phyloP scores from a whole-genome alignment of 2,888 invertebrate genomes.

The Orthosia gracilis region DNA sequence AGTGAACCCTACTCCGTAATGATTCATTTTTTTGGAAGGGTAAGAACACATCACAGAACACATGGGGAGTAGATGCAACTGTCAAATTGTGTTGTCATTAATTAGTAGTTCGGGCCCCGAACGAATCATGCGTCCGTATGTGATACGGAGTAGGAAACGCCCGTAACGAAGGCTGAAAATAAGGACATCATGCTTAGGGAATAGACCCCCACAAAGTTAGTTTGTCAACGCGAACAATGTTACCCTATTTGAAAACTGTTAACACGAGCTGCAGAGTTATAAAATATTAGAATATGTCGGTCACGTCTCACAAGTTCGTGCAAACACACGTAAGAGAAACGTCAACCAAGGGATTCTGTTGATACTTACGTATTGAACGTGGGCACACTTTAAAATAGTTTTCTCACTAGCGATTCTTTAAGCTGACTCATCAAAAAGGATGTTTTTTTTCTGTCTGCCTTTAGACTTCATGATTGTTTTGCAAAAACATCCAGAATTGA shows the following conservation, averaged over 20 bases:
- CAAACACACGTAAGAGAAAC: conserved; percentile 25
- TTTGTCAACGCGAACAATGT: conserved; percentile 4
- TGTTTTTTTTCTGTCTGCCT: background rate
- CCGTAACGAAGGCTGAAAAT: too few relatives aligned
- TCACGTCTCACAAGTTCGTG: conserved; percentile 37
- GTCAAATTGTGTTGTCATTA: too few relatives aligned
- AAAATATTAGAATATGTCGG: conserved; percentile 18
- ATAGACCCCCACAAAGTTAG: too few relatives aligned
- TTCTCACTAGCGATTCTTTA: background rate
- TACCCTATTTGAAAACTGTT: conserved; percentile 3
- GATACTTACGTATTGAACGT: conserved; percentile 21
- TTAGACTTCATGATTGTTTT: background rate
- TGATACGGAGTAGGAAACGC: too few relatives aligned
- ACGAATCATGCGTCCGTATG: too few relatives aligned
- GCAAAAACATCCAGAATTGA: background rate
- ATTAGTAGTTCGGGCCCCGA: too few relatives aligned
- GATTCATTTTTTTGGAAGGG: too few relatives aligned
- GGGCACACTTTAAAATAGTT: background rate
- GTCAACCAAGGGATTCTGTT: conserved; percentile 15
- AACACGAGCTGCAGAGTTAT: background rate
- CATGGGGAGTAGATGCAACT: too few relatives aligned
- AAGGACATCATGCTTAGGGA: too few relatives aligned
- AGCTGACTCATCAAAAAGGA: background rate
- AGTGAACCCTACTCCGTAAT: too few relatives aligned
- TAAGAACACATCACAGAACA: too few relatives aligned